Evolutionary conservation across 2,113 vertebrate genomes (phyloP), one percentile per base, ranked within the genome.

Genomic region (Sylvietta virens): DNA sequence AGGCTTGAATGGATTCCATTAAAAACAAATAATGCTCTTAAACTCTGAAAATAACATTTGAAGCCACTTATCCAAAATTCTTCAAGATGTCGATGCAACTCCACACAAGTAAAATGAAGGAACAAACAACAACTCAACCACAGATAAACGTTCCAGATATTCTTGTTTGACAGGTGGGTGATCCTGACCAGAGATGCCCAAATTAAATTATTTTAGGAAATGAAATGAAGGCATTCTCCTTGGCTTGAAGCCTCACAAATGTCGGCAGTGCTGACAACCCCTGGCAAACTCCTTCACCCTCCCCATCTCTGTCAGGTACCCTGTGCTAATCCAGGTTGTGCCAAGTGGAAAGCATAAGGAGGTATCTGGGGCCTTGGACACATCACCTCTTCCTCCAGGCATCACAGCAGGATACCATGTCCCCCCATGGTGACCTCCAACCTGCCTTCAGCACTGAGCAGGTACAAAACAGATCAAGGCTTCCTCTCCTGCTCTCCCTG

Each of bases 351-450:
- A 66, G 42, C 7, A 31, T 4, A 6, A 53, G 16, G 27, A 77
- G 8, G 9, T 20, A 28, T 51, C 9, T 7, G 10, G 23, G 20
- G 40, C 3, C 13, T 76, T 51, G n/a, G 19, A 31, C 21, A 74
- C 40, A 70, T 9, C 23, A 70, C 21, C 8, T 53, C 15, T 80
- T 71, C 19, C 26, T 33, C 5, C 11, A 71, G 42, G 24, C 15
- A 23, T 66, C 40, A 20, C 13, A 70, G 28, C 16, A 56, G 18
- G 28, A 45, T 6, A 15, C 50, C 3, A 3, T 39, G 62, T 23
- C n/a, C 2, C 1, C 3, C 28, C 33, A 11, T 15, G 33, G 26
- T 42, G 3, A 1, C 12, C 1, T 22, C 24, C 3, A 1, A 18
- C 12, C 9, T 5, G 3, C 3, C 17, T 53, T 69, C 48, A 48